These are phyloP conservation scores for Tenthredo amoena DNA, from an alignment of 2,888 invertebrate species.

Conservation along the genomic window DNA sequence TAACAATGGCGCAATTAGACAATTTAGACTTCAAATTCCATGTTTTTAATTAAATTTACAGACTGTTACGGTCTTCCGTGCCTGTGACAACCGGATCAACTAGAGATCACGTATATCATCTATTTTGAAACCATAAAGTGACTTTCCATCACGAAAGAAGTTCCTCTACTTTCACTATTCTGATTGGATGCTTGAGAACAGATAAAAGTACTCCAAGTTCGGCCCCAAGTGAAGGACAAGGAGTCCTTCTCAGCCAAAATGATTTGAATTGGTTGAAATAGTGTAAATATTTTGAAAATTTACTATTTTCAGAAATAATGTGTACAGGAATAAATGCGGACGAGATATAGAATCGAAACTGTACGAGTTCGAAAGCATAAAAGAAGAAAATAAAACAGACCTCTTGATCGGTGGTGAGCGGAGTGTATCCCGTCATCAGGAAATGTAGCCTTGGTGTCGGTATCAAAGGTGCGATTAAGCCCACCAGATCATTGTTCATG, in stretches of 20 bases:
- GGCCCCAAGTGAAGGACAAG: too few species aligned
- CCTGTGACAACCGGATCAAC: neutral
- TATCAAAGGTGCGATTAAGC: conserved; percentile 95
- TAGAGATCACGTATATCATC: too few species aligned
- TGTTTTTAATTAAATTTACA: neutral
- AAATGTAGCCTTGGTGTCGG: conserved; percentile 99
- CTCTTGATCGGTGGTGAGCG: conserved; percentile 93
- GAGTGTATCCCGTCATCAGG: conserved; percentile 99
- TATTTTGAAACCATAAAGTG: too few species aligned
- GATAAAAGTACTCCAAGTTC: too few species aligned
- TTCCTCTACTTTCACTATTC: too few species aligned
- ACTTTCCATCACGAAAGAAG: too few species aligned
- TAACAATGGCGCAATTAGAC: neutral
- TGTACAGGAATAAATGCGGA: neutral
- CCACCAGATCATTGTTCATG: conserved; percentile 99
- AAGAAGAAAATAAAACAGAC: conserved; percentile 67
- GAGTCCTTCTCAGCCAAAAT: too few species aligned
- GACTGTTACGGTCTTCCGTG: neutral
- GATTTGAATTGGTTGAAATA: too few species aligned
- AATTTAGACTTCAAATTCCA: neutral
- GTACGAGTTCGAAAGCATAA: neutral
- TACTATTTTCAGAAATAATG: conserved; percentile 24
- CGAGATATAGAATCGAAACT: neutral
- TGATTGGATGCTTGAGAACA: too few species aligned
- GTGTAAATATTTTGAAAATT: neutral